Conservation (phyloP, 2,888 invertebrate species). For the Xanthorhoe designata region DNA sequence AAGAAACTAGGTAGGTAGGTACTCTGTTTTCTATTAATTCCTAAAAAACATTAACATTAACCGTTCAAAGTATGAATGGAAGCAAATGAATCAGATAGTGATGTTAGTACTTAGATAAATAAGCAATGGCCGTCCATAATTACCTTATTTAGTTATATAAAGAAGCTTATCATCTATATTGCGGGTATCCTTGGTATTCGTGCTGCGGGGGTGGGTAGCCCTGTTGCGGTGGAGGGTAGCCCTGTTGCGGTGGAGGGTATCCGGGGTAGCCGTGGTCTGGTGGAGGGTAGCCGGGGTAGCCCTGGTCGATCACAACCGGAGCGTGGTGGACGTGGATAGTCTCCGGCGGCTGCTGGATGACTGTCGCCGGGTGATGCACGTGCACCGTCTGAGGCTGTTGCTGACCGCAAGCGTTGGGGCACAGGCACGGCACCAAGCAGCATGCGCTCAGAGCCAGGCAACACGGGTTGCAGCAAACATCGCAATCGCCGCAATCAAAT, state of each 20-base stretch:
- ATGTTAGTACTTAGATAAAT: background rate
- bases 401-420: conserved; percentile 78
- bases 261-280: conserved; percentile 57
- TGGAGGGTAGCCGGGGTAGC: conserved; percentile 55
- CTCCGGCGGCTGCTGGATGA: conserved; percentile 60
- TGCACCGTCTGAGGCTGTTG: conserved; percentile 71
- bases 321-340: conserved; percentile 48
- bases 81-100: no score
- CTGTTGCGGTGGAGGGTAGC: conserved; percentile 46
- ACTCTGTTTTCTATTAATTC: conserved; percentile 49
- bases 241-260: conserved; percentile 51
- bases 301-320: conserved; percentile 30
- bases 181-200: conserved; percentile 31
- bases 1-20: no score
- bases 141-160: conserved; percentile 51
- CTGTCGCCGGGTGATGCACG: conserved; percentile 68
- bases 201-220: conserved; percentile 45
- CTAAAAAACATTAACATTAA: no score
- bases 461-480: conserved; percentile 75
- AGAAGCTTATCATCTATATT: conserved; percentile 61
- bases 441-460: conserved; percentile 76
- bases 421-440: conserved; percentile 76
- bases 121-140: conserved; percentile 40
- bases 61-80: background rate
- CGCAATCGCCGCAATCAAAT: conserved; percentile 76